phyloP scores from a whole-genome alignment of 2,113 vertebrate genomes.

The Cryptomyrus ogoouensis region DNA sequence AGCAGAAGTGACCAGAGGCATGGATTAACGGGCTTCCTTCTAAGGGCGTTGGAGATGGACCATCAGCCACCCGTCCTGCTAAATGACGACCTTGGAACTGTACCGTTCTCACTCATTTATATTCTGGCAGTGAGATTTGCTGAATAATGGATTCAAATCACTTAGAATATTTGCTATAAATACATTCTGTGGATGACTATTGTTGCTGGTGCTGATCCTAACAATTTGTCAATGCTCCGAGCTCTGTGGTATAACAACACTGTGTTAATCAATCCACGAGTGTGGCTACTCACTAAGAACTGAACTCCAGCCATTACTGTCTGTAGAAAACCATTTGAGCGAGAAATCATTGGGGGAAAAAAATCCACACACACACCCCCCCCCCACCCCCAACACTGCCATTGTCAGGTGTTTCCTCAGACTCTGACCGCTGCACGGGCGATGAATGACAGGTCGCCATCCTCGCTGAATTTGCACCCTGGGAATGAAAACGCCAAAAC shows the following conservation, averaged over 20 bases:
- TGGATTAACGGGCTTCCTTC: background rate
- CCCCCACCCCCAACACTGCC: background rate
- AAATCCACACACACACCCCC: too few relatives aligned
- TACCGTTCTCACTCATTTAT: background rate
- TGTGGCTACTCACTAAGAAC: background rate
- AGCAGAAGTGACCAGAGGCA: background rate
- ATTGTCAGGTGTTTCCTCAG: background rate
- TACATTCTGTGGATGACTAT: background rate
- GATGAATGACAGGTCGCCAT: background rate
- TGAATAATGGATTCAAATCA: background rate
- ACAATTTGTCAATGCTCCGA: background rate
- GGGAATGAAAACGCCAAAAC: background rate
- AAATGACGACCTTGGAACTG: background rate
- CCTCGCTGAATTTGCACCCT: background rate
- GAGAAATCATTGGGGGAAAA: background rate
- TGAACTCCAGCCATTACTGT: background rate
- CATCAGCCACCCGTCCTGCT: background rate
- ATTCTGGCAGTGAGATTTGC: background rate
- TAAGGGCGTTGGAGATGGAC: background rate
- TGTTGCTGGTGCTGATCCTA: background rate
- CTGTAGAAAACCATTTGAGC: background rate
- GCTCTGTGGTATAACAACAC: background rate
- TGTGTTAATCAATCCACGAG: background rate
- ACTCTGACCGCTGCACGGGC: background rate
- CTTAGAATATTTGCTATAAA: background rate